A percentile compares a stretch with the other conserved stretches of the same genome.
These are phyloP conservation scores for Cyanoderma ruficeps DNA, from an alignment of 2,113 vertebrate genomes.

Conservation along the genomic window DNA sequence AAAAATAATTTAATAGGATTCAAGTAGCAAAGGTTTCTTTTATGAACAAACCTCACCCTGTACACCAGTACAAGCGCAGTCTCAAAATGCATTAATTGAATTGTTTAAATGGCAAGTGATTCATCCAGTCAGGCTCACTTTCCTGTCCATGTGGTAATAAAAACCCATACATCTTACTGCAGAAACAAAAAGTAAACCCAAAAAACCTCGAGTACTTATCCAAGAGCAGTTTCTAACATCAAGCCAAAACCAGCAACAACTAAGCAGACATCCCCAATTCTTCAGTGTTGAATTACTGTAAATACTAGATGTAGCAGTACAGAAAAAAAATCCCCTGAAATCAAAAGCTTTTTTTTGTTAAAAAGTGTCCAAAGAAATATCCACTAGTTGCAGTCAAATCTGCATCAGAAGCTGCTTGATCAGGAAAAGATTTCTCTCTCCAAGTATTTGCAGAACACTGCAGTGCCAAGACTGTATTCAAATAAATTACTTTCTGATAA, in stretches of 20 bases:
- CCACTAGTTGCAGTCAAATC: background rate
- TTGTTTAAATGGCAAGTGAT: slow-evolving; percentile 63
- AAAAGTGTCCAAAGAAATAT: slow-evolving; percentile 39
- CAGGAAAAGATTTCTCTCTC: background rate
- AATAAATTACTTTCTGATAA: slow-evolving; percentile 50
- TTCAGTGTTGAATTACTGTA: slow-evolving; percentile 52
- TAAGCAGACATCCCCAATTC: slow-evolving; percentile 49
- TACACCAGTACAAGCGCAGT: slow-evolving; percentile 49
- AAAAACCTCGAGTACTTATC: slow-evolving; percentile 36
- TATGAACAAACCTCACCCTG: slow-evolving; percentile 45
- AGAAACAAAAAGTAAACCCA: slow-evolving; percentile 6
- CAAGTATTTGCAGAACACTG: background rate
- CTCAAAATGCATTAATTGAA: slow-evolving; percentile 59
- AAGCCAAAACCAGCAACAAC: slow-evolving; percentile 68
- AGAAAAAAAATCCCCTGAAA: background rate
- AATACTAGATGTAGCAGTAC: slow-evolving; percentile 36
- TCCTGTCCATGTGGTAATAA: slow-evolving; percentile 35
- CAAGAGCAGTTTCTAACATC: slow-evolving; percentile 61
- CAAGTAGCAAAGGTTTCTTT: slow-evolving; percentile 56
- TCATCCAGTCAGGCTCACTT: slow-evolving; percentile 53
- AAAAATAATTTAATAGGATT: slow-evolving; percentile 54
- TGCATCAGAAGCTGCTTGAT: slow-evolving; percentile 46
- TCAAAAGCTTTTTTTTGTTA: background rate
- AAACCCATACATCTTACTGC: slow-evolving; percentile 10
- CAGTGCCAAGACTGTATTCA: slow-evolving; percentile 16